phyloP scores from a whole-genome alignment of 2,888 invertebrate species.

The Cheilosia soror region DNA sequence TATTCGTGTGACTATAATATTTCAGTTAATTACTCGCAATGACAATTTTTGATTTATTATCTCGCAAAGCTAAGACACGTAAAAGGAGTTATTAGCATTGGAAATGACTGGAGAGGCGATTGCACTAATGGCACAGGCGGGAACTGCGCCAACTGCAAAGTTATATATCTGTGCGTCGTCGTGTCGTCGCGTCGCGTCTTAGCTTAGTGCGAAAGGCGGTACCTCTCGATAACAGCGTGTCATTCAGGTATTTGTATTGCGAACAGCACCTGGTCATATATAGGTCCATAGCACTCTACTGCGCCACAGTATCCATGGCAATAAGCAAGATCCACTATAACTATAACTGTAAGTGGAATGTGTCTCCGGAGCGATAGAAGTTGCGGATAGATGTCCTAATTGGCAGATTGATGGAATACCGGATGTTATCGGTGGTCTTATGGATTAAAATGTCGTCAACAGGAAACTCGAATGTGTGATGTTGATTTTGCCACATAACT shows the following conservation, averaged over 20 bases:
- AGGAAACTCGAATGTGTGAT: constrained; percentile 10
- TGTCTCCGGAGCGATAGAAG: constrained; percentile 47
- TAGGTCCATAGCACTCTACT: constrained; percentile 16
- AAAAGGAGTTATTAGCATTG: constrained; percentile 74
- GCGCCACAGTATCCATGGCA: not conserved
- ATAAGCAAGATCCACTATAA: constrained; percentile 19
- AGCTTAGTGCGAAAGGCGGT: constrained; percentile 29
- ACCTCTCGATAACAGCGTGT: constrained; percentile 63
- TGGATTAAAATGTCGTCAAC: constrained; percentile 49
- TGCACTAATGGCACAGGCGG: constrained; percentile 71
- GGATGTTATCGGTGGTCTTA: constrained; percentile 56
- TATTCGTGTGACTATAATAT: constrained; percentile 64
- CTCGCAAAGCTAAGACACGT: constrained; percentile 58
- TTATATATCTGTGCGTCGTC: not conserved
- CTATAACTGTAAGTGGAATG: constrained; percentile 54
- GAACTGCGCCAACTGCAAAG: constrained; percentile 16
- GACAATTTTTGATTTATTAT: constrained; percentile 76
- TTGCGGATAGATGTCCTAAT: constrained; percentile 58
- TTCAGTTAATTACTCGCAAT: constrained; percentile 73
- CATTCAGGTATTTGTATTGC: constrained; percentile 58
- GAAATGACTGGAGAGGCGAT: constrained; percentile 65
- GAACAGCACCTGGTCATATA: constrained; percentile 55
- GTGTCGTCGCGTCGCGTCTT: constrained; percentile 2
- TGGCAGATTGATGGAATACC: constrained; percentile 66
- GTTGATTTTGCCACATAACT: not conserved